phyloP scores from a whole-genome alignment of 2,797 vertebrate genomes.

The Tenualosa ilisha region DNA sequence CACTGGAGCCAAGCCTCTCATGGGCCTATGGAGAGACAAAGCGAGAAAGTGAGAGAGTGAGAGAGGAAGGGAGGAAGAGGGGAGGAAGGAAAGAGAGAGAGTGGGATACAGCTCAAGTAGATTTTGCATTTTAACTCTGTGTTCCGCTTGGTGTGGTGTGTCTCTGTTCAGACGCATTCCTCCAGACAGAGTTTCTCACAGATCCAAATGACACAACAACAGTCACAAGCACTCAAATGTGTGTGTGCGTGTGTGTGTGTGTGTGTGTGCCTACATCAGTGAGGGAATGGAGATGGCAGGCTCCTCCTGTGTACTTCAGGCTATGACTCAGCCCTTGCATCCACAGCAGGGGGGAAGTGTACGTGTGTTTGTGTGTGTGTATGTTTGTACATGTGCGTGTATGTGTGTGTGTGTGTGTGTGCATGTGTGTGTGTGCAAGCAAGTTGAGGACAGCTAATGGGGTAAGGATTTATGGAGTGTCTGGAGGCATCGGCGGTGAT shows the following conservation, averaged over 20 bases:
- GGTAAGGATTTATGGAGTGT: slow-evolving; percentile 28
- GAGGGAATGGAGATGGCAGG: background rate
- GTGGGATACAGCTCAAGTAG: background rate
- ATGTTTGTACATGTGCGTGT: background rate
- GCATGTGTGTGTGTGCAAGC: background rate
- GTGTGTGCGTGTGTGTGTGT: background rate
- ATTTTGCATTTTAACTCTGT: background rate
- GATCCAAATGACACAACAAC: background rate
- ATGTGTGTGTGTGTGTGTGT: background rate
- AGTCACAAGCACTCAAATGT: background rate
- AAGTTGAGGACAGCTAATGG: background rate
- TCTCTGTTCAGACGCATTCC: background rate
- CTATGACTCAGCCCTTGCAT: background rate
- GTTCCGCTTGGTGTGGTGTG: background rate
- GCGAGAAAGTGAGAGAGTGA: background rate
- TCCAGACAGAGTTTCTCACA: background rate
- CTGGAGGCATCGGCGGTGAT: background rate
- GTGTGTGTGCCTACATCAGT: background rate
- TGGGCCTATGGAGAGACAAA: background rate
- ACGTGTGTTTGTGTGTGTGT: background rate
- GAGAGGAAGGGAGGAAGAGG: background rate
- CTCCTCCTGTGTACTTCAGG: background rate
- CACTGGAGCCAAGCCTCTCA: background rate
- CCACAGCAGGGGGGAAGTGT: background rate
- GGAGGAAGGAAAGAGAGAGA: background rate